phyloP scores from a whole-genome alignment of 2,113 vertebrate species.

The Trogon melanurus region DNA sequence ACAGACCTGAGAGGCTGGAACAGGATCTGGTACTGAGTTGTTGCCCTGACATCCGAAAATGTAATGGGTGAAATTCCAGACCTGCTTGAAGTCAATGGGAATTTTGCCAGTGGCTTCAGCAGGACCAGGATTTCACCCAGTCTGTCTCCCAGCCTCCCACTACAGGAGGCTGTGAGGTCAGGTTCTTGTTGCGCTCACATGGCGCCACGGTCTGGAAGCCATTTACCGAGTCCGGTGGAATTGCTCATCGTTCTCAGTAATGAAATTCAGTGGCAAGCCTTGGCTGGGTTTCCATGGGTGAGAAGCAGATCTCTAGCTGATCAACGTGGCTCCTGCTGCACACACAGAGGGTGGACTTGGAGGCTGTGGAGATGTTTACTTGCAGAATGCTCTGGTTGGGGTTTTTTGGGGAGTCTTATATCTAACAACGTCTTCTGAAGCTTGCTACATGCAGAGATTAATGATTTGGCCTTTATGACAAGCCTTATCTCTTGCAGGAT shows the following conservation, averaged over 20 bases:
- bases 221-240: not conserved
- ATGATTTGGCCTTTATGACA: not conserved
- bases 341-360: not conserved
- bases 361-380: not conserved
- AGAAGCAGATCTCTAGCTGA: not conserved
- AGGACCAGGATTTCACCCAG: not conserved
- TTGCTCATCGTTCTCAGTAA: not conserved
- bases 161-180: rapidly evolving
- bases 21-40: not conserved
- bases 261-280: not conserved
- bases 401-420: not conserved
- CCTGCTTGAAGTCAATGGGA: not conserved
- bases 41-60: not conserved
- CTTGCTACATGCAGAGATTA: not conserved
- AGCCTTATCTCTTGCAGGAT: not conserved
- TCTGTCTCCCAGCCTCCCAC: not conserved
- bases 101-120: not conserved
- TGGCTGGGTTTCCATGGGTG: not conserved
- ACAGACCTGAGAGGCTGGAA: not conserved
- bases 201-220: not conserved
- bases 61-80: not conserved
- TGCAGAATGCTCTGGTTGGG: not conserved
- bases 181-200: rapidly evolving
- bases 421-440: not conserved
- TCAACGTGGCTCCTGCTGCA: rapidly evolving